phyloP scores from a whole-genome alignment of 2,113 vertebrate genomes.

The Columba janthina region DNA sequence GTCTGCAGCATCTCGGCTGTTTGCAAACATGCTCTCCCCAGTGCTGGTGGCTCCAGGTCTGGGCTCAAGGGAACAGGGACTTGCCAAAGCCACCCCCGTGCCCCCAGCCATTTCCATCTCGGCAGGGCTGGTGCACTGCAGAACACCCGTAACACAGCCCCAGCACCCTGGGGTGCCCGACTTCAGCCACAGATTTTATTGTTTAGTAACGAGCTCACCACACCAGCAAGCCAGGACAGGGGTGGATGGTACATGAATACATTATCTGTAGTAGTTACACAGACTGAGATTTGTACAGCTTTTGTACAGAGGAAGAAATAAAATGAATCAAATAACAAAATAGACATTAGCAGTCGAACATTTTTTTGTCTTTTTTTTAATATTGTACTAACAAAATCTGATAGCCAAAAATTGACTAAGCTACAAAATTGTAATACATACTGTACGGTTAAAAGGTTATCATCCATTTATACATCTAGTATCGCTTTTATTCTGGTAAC shows the following conservation, averaged over 20 bases:
- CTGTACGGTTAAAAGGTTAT: conserved; percentile 60
- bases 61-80: not conserved
- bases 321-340: conserved; percentile 66
- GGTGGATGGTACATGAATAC: conserved; percentile 53
- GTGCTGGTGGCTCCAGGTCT: not conserved
- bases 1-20: not conserved
- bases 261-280: conserved; percentile 51
- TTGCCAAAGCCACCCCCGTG: not conserved
- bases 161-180: not conserved
- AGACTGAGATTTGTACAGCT: conserved; percentile 60
- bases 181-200: conserved; percentile 81
- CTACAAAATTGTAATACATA: conserved; percentile 73
- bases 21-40: not conserved
- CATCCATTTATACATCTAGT: conserved; percentile 68
- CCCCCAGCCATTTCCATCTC: not conserved
- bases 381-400: conserved; percentile 66
- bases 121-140: fast-evolving
- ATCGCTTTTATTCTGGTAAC: conserved; percentile 24
- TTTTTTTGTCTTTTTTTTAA: not conserved
- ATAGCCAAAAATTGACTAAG: conserved; percentile 72
- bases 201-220: conserved; percentile 72
- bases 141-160: not conserved
- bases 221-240: conserved; percentile 70
- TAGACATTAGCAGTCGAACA: conserved; percentile 63
- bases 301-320: conserved; percentile 64